Conservation (phyloP, 1,140 invertebrate species). For the Euschistus heros region DNA sequence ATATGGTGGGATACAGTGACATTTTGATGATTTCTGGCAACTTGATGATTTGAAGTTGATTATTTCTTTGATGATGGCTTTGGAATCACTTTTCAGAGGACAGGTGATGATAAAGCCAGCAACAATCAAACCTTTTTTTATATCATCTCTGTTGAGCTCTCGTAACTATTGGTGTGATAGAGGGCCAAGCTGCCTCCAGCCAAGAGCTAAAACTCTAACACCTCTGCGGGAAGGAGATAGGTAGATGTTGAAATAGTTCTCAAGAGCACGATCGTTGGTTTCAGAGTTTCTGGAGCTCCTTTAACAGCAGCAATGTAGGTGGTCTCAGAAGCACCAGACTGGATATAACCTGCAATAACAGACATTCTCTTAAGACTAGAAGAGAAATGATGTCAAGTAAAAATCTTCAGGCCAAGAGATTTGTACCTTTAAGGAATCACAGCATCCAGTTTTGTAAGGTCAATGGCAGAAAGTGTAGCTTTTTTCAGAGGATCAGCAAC, state of each 20-base stretch:
- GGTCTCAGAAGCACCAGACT: slow-evolving; percentile 63
- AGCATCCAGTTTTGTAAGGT: slow-evolving; percentile 90
- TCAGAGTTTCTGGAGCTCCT: slow-evolving; percentile 93
- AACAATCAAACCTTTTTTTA: slow-evolving; percentile 83
- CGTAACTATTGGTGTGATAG: slow-evolving; percentile 62
- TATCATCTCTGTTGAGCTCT: slow-evolving; percentile 68
- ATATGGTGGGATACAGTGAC: too few species aligned
- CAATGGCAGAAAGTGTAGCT: slow-evolving; percentile 85
- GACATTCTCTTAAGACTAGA: slow-evolving; percentile 96
- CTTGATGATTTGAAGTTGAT: too few species aligned
- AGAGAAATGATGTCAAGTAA: slow-evolving; percentile 92
- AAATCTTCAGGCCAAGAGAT: slow-evolving; percentile 79
- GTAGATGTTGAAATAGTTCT: slow-evolving; percentile 70
- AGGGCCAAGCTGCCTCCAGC: slow-evolving; percentile 64
- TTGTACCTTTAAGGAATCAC: slow-evolving; percentile 85
- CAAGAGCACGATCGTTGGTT: slow-evolving; percentile 72
- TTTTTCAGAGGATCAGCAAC: slow-evolving; percentile 98
- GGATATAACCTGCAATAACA: slow-evolving; percentile 80
- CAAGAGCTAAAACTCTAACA: slow-evolving; percentile 88
- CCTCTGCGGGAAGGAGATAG: slow-evolving; percentile 82
- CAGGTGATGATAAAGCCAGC: slow-evolving; percentile 98
- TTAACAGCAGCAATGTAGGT: slow-evolving; percentile 88
- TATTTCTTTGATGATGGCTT: slow-evolving; percentile 85
- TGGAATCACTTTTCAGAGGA: slow-evolving; percentile 91
- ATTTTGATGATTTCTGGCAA: too few species aligned